phyloP scores from a whole-genome alignment of 2,888 invertebrate genomes.

The Thalpophila matura region DNA sequence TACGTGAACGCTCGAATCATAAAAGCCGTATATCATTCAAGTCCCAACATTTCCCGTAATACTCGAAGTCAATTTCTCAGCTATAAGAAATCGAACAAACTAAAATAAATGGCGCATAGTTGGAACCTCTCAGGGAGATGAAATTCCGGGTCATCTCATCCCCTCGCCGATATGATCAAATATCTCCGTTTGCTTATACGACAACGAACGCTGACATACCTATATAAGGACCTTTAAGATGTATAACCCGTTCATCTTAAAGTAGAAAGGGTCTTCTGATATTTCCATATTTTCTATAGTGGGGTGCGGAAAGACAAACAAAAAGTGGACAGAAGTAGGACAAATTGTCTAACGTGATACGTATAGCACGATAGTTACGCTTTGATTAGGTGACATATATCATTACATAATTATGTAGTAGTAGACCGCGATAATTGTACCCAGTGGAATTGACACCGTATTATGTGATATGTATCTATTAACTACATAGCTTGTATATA shows the following conservation, averaged over 20 bases:
- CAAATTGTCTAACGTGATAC: too few species aligned
- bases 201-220: conserved; percentile 55
- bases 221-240: conserved; percentile 38
- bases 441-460: conserved; percentile 2
- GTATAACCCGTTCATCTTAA: conserved; percentile 36
- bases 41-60: conserved; percentile 70
- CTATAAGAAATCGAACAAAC: conserved; percentile 82
- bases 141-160: conserved; percentile 82
- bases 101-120: conserved; percentile 86
- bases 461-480: neutral
- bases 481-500: neutral
- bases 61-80: conserved; percentile 77
- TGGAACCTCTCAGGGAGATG: conserved; percentile 83
- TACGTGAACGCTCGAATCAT: conserved; percentile 14
- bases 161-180: conserved; percentile 81
- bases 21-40: conserved; percentile 59
- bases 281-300: conserved; percentile 51
- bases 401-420: conserved; percentile 18
- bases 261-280: conserved; percentile 43
- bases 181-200: conserved; percentile 69
- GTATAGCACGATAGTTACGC: too few species aligned
- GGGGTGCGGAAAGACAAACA: conserved; percentile 41
- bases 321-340: conserved; percentile 25
- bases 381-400: conserved; percentile 14
- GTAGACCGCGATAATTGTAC: conserved; percentile 32